These are phyloP conservation scores for Zosterops lateralis DNA, from an alignment of 2,113 vertebrate species.

Conservation along the genomic window DNA sequence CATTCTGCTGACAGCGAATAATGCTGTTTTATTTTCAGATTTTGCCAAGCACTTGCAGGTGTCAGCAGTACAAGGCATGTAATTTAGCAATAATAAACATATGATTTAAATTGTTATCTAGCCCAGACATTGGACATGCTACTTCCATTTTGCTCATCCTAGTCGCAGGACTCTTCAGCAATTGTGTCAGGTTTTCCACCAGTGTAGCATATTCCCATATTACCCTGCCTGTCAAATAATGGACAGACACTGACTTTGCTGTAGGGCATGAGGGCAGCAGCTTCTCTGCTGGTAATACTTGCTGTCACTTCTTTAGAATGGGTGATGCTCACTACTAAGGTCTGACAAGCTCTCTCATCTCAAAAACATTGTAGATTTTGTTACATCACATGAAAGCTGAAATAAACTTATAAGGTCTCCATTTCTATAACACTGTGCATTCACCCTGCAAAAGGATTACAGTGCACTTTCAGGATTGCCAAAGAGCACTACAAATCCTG, in stretches of 20 bases:
- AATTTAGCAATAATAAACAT: not conserved
- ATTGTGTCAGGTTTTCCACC: constrained; percentile 14
- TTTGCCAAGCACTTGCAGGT: not conserved
- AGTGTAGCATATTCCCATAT: constrained; percentile 16
- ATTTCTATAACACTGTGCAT: not conserved
- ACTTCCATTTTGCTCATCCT: not conserved
- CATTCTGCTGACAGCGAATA: not conserved
- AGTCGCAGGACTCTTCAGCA: not conserved
- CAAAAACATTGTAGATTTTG: constrained; percentile 30
- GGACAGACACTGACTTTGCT: constrained; percentile 55
- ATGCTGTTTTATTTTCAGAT: constrained; percentile 10
- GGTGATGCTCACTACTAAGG: constrained; percentile 47
- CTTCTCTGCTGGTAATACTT: constrained; percentile 50
- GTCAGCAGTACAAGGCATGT: not conserved
- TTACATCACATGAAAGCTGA: constrained; percentile 16
- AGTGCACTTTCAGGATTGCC: not conserved
- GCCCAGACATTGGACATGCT: not conserved
- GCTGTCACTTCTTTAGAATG: constrained; percentile 53
- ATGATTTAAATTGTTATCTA: not conserved
- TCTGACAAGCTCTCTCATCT: constrained; percentile 63
- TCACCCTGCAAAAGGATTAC: not conserved
- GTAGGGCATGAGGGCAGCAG: constrained; percentile 40
- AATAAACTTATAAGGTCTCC: not conserved
- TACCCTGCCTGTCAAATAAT: constrained; percentile 64
- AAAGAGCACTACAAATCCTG: not conserved